phyloP scores from a whole-genome alignment of 2,113 vertebrate species.

The Edolisoma coerulescens region DNA sequence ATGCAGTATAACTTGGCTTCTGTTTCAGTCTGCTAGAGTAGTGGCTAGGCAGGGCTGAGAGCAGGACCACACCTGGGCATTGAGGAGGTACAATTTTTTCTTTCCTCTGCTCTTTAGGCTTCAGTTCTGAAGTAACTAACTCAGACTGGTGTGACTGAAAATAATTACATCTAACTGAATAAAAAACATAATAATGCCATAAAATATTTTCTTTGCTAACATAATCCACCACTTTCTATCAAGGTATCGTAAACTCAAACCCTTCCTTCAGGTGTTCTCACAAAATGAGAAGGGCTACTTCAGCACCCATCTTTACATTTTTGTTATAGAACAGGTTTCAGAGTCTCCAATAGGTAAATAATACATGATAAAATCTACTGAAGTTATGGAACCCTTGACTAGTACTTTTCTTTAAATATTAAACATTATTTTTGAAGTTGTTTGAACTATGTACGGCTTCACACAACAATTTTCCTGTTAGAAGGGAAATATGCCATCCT shows the following conservation, averaged over 20 bases:
- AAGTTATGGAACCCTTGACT: slow-evolving; percentile 62
- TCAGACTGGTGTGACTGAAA: not conserved
- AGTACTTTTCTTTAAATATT: slow-evolving; percentile 77
- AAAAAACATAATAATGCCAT: not conserved
- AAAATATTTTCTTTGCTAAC: not conserved
- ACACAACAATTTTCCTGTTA: slow-evolving; percentile 64
- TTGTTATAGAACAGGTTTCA: slow-evolving; percentile 41
- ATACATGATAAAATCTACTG: slow-evolving; percentile 66
- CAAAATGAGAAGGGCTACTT: slow-evolving; percentile 12
- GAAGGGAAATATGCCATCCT: slow-evolving; percentile 64
- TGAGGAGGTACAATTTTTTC: not conserved
- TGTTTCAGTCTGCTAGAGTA: not conserved
- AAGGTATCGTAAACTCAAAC: not conserved
- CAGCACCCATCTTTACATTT: slow-evolving; percentile 50
- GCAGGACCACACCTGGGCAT: rapidly evolving
- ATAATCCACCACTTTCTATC: not conserved
- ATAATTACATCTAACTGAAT: not conserved
- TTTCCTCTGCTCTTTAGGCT: not conserved
- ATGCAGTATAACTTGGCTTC: not conserved
- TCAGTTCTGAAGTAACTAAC: not conserved
- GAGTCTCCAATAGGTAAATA: slow-evolving; percentile 62
- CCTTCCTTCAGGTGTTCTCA: not conserved
- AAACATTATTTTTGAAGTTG: slow-evolving; percentile 72
- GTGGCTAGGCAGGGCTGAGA: not conserved
- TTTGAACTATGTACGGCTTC: slow-evolving; percentile 62